Evolutionary conservation across 2,797 vertebrate genomes (phyloP).

Genomic region (Ispidina picta): DNA sequence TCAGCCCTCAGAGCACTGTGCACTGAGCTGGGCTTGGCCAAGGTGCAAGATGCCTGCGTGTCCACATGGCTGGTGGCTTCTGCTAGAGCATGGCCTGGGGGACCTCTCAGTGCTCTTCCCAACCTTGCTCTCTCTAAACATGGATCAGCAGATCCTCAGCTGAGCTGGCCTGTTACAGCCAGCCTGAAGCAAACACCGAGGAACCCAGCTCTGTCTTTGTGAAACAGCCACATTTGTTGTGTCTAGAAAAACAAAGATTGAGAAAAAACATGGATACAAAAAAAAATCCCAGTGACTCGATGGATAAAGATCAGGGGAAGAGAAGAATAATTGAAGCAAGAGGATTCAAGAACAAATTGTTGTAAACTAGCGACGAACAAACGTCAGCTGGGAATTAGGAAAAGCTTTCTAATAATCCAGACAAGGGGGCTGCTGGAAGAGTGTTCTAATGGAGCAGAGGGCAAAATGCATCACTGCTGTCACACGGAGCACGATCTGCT

Average conservation of each 20-base stretch:
- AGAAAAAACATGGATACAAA: neutral
- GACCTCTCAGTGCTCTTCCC: neutral
- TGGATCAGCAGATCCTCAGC: neutral
- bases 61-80: neutral
- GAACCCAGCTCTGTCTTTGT: neutral
- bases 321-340: neutral
- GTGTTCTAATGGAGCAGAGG: neutral
- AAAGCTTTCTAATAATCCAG: neutral
- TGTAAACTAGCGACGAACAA: neutral
- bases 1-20: neutral
- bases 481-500: neutral
- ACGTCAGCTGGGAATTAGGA: neutral
- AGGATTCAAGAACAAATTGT: neutral
- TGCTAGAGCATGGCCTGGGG: neutral
- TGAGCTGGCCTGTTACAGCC: neutral
- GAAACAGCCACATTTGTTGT: neutral
- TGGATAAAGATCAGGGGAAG: neutral
- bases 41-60: neutral
- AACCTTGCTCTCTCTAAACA: neutral
- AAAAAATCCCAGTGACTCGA: neutral
- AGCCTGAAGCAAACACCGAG: neutral
- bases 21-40: neutral
- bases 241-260: neutral
- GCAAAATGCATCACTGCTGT: neutral
- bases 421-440: neutral